Percentiles rank a stretch among this genome's conserved stretches.
These are phyloP conservation scores for Poicephalus meyeri DNA, from an alignment of 2,113 vertebrate genomes.

Conservation along the genomic window DNA sequence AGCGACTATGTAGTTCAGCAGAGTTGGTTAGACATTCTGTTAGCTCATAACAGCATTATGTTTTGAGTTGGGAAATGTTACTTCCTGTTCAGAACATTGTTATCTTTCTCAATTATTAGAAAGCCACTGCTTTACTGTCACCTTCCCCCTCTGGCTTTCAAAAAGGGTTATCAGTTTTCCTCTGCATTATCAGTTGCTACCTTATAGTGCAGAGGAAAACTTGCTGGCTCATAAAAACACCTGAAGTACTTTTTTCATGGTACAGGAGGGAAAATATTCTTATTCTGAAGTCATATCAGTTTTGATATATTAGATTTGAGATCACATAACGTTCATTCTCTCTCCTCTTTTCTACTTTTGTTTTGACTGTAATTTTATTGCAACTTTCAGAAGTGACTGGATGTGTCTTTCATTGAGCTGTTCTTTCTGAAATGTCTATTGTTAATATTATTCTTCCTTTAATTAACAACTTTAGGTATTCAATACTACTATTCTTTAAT, in stretches of 20 bases:
- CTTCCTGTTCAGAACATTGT: background rate
- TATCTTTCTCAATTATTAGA: background rate
- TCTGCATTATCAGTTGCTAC: background rate
- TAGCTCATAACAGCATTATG: background rate
- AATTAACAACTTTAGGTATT: background rate
- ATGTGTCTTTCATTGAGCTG: background rate
- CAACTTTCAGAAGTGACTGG: background rate
- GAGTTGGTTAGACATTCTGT: background rate
- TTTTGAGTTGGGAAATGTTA: background rate
- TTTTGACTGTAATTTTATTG: background rate
- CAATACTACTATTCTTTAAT: background rate
- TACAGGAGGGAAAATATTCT: background rate
- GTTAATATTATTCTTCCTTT: background rate
- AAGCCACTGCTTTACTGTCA: background rate
- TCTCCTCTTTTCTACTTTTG: background rate
- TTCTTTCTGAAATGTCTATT: background rate
- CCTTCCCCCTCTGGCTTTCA: background rate
- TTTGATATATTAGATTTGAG: background rate
- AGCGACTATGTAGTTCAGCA: background rate
- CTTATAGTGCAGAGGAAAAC: background rate
- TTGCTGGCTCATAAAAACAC: background rate
- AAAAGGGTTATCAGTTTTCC: background rate
- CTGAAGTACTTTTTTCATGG: background rate
- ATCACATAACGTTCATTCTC: background rate
- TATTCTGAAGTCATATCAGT: background rate